These are phyloP conservation scores for Manacus vitellinus DNA, from an alignment of 2,113 vertebrate genomes.

Conservation along the genomic window DNA sequence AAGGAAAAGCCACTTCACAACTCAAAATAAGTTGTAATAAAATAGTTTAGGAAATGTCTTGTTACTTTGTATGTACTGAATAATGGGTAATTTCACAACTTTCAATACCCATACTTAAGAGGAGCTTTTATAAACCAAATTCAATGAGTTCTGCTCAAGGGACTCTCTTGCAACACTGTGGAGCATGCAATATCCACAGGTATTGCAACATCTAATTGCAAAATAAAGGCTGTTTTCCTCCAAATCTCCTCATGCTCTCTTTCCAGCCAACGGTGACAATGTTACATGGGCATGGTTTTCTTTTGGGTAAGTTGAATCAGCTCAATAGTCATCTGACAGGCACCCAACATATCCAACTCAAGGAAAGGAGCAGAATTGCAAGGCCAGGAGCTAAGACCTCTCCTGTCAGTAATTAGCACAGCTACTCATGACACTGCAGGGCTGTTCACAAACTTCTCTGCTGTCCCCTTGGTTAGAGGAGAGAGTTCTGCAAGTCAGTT, in stretches of 20 bases:
- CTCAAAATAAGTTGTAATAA: not conserved
- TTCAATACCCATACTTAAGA: not conserved
- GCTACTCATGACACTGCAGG: not conserved
- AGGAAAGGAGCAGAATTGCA: not conserved
- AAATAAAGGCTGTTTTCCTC: conserved; percentile 45
- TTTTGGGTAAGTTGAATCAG: not conserved
- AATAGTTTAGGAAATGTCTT: not conserved
- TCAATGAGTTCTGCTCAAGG: conserved; percentile 54
- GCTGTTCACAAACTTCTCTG: not conserved
- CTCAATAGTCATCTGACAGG: not conserved
- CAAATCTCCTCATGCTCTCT: not conserved
- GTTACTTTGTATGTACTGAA: not conserved
- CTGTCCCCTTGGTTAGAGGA: not conserved
- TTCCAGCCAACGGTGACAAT: not conserved
- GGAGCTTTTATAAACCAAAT: conserved; percentile 43
- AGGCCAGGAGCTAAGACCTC: not conserved
- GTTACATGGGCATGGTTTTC: not conserved
- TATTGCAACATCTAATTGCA: conserved; percentile 65
- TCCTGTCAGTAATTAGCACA: not conserved
- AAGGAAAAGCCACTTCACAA: not conserved
- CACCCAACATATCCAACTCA: not conserved
- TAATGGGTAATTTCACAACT: conserved; percentile 53
- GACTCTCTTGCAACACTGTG: conserved; percentile 50
- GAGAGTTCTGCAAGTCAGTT: not conserved
- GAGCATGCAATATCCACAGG: conserved; percentile 45